Conservation (phyloP, 2,797 vertebrate species). For the Pseudomugil gertrudae region DNA sequence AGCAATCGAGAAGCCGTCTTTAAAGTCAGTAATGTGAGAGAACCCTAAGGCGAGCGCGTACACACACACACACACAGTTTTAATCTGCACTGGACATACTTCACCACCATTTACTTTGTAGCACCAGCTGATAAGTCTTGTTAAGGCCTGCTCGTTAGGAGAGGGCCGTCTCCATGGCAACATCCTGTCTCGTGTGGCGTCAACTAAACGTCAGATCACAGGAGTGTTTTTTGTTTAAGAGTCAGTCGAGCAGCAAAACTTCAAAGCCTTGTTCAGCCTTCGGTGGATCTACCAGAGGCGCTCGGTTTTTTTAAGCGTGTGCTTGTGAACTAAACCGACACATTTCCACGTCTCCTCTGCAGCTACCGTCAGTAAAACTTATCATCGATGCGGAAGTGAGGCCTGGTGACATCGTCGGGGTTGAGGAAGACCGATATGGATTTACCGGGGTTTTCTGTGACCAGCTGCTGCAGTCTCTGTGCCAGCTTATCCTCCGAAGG, state of each 20-base stretch:
- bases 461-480: constrained; percentile 84
- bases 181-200: constrained; percentile 46
- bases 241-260: constrained; percentile 55
- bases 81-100: constrained; percentile 28
- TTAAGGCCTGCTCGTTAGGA: constrained; percentile 68
- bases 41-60: constrained; percentile 28
- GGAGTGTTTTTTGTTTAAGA: constrained; percentile 59
- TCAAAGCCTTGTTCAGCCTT: constrained; percentile 8
- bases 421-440: constrained; percentile 88
- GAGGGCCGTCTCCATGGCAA: constrained; percentile 67
- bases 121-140: constrained; percentile 66
- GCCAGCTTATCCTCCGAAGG: constrained; percentile 82
- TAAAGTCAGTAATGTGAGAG: constrained; percentile 44
- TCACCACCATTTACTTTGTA: constrained; percentile 42
- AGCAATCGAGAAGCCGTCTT: constrained; percentile 40
- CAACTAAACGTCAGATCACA: constrained; percentile 10
- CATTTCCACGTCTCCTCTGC: not conserved
- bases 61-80: constrained; percentile 18
- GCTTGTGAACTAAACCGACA: constrained; percentile 10
- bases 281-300: not conserved
- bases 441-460: constrained; percentile 87
- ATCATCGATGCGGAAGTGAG: constrained; percentile 87
- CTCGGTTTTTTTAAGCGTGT: not conserved
- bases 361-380: constrained; percentile 82
- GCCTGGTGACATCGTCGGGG: constrained; percentile 85